Evolutionary conservation across 2,888 invertebrate species (phyloP), one percentile per base, ranked within the genome.

Genomic region (Lypha dubia): DNA sequence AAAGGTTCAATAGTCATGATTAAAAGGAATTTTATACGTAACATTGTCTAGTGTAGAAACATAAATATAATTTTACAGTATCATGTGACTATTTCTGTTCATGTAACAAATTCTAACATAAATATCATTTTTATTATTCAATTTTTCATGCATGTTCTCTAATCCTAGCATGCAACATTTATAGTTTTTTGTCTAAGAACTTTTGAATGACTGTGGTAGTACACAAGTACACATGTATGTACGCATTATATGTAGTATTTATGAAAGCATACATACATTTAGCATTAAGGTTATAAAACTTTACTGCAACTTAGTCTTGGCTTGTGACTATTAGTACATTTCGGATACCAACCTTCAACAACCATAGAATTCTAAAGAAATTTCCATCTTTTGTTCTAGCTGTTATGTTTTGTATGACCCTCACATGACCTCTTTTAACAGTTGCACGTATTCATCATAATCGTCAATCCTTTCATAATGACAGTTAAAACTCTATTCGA

Each of bases 361-460:
- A 9, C 13, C 24, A 41, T 41, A 49, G 46, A 49, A 58, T 71
- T 60, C 3, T 51, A 17, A 60, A 35, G 44, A 49, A 51, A 28
- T 24, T 11, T 35, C 0, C 17, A 0, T 11, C 6, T 46, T 51
- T 38, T 46, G 9, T 58, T 58, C 15, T 32, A 46, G n/a, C 24
- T 51, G 28, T 58, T 44, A n/a, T 51, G 11, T 49, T 8, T 24
- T 17, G n/a, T 22, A 46, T 67, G 79, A 79, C 79, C 77, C 68
- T 62, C 11, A 62, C n/a, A 70, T 70, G 62, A 79, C 62, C 79
- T 44, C 70, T 70, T 70, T 53, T 56, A 53, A 62, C 32, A 51
- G 46, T 49, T 67, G 58, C 67, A 79, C 60, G 62, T 63, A 70
- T 70, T 71, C 53, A 63, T 79, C 44, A 75, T 65, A 53, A 71